Evolutionary conservation across 1,140 invertebrate species (phyloP).

Genomic region (Homalodisca vitripennis): DNA sequence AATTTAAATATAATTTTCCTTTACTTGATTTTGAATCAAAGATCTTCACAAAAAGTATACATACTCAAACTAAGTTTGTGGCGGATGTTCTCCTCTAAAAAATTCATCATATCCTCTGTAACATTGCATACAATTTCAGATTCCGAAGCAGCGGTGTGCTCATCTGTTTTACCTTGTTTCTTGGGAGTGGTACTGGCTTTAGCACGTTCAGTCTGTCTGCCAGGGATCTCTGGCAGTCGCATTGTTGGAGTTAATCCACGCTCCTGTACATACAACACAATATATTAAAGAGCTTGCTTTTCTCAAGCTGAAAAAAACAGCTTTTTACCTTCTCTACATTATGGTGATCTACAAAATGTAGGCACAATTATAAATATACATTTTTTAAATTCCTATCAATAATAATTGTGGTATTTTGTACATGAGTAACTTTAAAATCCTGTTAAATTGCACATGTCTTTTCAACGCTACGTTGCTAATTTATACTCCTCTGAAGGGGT

Average conservation of each 20-base stretch:
- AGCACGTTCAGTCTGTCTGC: neutral
- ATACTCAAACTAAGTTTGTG: constrained; percentile 8
- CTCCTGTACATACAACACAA: neutral
- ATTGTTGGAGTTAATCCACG: neutral
- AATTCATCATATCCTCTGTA: neutral
- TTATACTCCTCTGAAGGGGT: too few relatives aligned
- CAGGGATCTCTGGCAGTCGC: neutral
- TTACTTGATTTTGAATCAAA: too few relatives aligned
- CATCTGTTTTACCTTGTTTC: neutral
- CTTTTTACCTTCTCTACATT: neutral
- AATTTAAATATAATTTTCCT: too few relatives aligned
- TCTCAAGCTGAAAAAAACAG: neutral
- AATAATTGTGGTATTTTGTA: too few relatives aligned
- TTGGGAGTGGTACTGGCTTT: neutral
- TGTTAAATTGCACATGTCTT: too few relatives aligned
- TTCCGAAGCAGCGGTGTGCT: neutral
- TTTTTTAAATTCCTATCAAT: neutral
- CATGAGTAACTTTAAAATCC: too few relatives aligned
- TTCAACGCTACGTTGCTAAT: too few relatives aligned
- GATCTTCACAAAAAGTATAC: too few relatives aligned
- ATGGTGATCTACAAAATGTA: neutral
- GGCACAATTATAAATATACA: neutral
- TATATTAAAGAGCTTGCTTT: neutral
- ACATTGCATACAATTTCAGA: constrained; percentile 2
- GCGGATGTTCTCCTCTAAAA: constrained; percentile 5